Conservation (phyloP, 2,888 invertebrate species). For the Altica lythri region DNA sequence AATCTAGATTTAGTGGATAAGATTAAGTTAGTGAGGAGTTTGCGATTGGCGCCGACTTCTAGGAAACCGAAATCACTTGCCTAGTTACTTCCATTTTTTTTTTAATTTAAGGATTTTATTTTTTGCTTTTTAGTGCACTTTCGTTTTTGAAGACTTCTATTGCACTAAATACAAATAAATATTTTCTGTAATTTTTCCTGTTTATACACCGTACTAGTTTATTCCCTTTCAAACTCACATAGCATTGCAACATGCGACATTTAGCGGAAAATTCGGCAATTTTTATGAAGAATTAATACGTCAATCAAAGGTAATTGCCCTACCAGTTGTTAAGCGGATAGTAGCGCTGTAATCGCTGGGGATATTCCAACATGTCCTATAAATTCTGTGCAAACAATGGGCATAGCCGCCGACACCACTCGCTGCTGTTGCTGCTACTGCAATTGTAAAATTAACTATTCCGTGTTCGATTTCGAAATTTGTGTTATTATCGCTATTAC, state of each 20-base stretch:
- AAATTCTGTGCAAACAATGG: slow-evolving; percentile 17
- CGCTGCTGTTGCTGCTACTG: slow-evolving; percentile 7
- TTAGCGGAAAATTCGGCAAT: slow-evolving; percentile 3
- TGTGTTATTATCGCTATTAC: slow-evolving; percentile 28
- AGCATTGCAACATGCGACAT: slow-evolving; percentile 1
- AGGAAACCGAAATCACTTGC: no score
- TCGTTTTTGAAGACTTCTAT: no score
- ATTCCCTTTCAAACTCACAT: no score
- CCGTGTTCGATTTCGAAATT: slow-evolving; percentile 22
- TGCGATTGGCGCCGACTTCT: no score
- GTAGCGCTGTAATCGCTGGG: slow-evolving; percentile 6
- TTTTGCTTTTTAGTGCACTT: no score
- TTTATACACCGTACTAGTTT: no score
- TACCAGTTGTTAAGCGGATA: slow-evolving; percentile 9
- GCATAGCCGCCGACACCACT: slow-evolving; percentile 3
- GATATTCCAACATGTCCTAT: slow-evolving; percentile 8
- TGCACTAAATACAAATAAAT: no score
- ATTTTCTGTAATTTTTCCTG: no score
- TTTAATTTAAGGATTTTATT: no score
- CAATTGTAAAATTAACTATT: slow-evolving; percentile 28
- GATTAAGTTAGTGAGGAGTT: no score
- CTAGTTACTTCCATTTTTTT: no score
- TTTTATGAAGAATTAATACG: slow-evolving; percentile 19
- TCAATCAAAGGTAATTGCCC: slow-evolving; percentile 21
- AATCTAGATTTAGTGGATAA: no score